These are phyloP conservation scores for Andinoacara biseriatus DNA, from an alignment of 2,113 vertebrate species.

Conservation along the genomic window DNA sequence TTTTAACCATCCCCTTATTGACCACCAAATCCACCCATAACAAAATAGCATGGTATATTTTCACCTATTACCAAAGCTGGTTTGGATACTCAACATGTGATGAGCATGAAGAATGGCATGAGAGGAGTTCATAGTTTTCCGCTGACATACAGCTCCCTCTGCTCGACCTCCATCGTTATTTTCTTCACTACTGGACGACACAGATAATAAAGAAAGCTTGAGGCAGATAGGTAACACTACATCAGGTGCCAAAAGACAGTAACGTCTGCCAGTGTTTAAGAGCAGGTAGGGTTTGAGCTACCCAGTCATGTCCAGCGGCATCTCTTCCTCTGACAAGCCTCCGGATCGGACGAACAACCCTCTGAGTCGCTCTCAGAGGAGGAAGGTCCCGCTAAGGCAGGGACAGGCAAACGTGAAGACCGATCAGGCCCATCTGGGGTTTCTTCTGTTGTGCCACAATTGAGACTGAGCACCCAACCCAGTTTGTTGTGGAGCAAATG, in stretches of 20 bases:
- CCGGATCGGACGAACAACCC: conserved; percentile 80
- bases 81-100: conserved; percentile 15
- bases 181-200: conserved; percentile 11
- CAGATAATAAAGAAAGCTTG: conserved; percentile 29
- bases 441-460: conserved; percentile 62
- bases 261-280: conserved; percentile 38
- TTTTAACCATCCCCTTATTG: background rate
- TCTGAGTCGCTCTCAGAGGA: conserved; percentile 84
- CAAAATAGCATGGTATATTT: conserved; percentile 23
- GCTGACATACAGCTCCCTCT: conserved; percentile 4
- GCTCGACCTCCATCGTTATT: background rate
- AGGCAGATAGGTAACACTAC: conserved; percentile 30
- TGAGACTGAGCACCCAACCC: conserved; percentile 96
- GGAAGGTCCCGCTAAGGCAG: conserved; percentile 61
- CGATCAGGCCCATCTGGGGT: conserved; percentile 45
- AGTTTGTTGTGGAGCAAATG: conserved; percentile 93
- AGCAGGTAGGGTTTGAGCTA: background rate
- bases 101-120: conserved; percentile 36
- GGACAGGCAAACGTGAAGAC: conserved; percentile 31
- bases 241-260: conserved; percentile 5
- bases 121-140: conserved; percentile 50
- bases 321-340: conserved; percentile 91
- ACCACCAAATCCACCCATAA: conserved; percentile 25
- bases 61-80: conserved; percentile 42
- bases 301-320: conserved; percentile 90